These are phyloP conservation scores for Ectemnius lituratus DNA, from an alignment of 2,888 invertebrate genomes.

Conservation along the genomic window DNA sequence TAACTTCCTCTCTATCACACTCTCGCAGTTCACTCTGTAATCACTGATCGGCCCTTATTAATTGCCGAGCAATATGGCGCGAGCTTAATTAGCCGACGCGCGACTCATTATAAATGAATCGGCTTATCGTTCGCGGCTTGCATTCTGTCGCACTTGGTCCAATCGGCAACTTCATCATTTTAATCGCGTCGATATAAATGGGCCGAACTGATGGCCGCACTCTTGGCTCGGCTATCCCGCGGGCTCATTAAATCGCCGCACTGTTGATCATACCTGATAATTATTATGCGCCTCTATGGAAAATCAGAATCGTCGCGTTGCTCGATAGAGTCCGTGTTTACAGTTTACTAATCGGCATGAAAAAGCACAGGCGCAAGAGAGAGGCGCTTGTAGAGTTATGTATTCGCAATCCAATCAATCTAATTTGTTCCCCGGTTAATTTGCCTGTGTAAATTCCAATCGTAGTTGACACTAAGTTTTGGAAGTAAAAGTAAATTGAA, in stretches of 20 bases:
- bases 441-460: no score
- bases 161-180: constrained; percentile 17
- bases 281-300: neutral
- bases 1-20: no score
- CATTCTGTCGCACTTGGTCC: constrained; percentile 21
- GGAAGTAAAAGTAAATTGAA: no score
- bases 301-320: no score
- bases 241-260: constrained; percentile 35
- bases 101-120: constrained; percentile 42
- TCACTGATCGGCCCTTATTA: constrained; percentile 45
- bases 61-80: constrained; percentile 46
- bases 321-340: no score
- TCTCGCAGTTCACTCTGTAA: constrained; percentile 29
- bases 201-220: constrained; percentile 15
- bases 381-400: no score
- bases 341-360: no score
- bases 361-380: no score
- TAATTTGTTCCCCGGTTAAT: no score
- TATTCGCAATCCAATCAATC: no score
- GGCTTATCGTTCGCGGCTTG: constrained; percentile 24
- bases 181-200: constrained; percentile 38
- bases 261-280: neutral
- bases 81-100: constrained; percentile 45
- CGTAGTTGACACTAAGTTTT: no score
- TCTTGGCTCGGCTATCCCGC: constrained; percentile 3